phyloP scores from a whole-genome alignment of 2,888 invertebrate species.

The Sceliomorpha sp. region DNA sequence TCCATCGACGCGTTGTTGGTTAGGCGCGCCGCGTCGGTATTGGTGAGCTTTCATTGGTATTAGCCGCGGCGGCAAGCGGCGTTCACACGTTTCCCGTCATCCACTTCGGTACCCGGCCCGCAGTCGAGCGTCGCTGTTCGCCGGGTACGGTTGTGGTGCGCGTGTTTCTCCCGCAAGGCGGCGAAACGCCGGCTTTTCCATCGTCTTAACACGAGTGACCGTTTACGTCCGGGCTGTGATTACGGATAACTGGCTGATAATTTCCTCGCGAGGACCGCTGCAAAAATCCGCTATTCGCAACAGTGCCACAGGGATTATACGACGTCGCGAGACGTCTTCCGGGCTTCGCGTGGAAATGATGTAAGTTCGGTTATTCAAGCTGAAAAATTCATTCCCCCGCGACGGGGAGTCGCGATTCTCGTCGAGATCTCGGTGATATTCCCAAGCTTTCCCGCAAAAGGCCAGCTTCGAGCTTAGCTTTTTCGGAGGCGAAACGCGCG shows the following conservation, averaged over 20 bases:
- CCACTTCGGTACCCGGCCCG: constrained; percentile 72
- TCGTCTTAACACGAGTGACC: constrained; percentile 12
- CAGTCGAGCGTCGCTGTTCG: constrained; percentile 76
- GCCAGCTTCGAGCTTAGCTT: too few relatives aligned
- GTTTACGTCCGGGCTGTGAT: constrained; percentile 21
- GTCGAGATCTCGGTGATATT: too few relatives aligned
- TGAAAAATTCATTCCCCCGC: too few relatives aligned
- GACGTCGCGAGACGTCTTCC: too few relatives aligned
- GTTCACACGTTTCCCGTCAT: constrained; percentile 78
- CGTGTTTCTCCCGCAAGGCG: constrained; percentile 24
- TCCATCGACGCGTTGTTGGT: constrained; percentile 42
- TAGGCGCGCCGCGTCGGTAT: constrained; percentile 40
- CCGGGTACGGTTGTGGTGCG: constrained; percentile 64
- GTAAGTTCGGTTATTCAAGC: too few relatives aligned
- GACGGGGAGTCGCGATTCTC: too few relatives aligned
- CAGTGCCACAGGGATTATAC: too few relatives aligned
- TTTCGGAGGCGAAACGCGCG: too few relatives aligned
- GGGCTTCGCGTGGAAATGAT: too few relatives aligned
- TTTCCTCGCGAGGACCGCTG: too few relatives aligned
- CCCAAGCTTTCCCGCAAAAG: too few relatives aligned
- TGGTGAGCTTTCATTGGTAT: constrained; percentile 64
- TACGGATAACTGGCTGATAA: constrained; percentile 7
- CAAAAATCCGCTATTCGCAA: too few relatives aligned
- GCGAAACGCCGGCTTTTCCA: constrained; percentile 34
- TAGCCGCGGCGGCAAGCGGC: constrained; percentile 70